Evolutionary conservation across 2,888 invertebrate genomes (phyloP).

Genomic region (Noctua comes): DNA sequence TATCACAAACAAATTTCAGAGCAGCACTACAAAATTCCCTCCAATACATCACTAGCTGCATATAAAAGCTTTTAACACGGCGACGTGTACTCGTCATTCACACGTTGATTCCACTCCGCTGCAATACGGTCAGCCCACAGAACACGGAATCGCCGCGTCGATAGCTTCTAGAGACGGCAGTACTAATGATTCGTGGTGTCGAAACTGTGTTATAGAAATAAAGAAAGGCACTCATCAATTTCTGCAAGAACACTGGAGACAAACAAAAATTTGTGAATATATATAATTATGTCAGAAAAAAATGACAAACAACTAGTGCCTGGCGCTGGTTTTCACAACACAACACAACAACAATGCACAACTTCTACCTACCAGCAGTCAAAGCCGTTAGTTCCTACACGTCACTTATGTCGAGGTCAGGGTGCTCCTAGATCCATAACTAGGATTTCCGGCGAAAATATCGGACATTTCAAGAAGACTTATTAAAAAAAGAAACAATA

Average conservation of each 20-base stretch:
- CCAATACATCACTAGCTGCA: conserved; percentile 28
- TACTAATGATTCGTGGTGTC: not conserved
- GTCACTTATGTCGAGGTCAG: no score
- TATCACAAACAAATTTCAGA: not conserved
- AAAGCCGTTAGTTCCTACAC: no score
- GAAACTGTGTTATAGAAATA: not conserved
- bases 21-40: not conserved
- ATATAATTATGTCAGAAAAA: no score
- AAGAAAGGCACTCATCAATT: not conserved
- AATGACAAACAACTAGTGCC: not conserved
- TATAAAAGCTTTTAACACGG: conserved; percentile 43
- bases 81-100: conserved; percentile 29
- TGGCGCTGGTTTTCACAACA: not conserved
- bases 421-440: no score
- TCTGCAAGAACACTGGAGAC: not conserved
- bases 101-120: conserved; percentile 37
- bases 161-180: not conserved
- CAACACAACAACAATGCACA: not conserved
- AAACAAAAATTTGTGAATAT: no score
- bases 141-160: not conserved
- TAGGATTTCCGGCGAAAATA: no score
- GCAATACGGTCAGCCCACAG: conserved; percentile 22
- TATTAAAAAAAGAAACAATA: not conserved
- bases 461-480: no score
- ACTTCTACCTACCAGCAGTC: no score